Evolutionary conservation across 2,888 invertebrate genomes (phyloP).

Genomic region (Nephrocerus scutellatus): DNA sequence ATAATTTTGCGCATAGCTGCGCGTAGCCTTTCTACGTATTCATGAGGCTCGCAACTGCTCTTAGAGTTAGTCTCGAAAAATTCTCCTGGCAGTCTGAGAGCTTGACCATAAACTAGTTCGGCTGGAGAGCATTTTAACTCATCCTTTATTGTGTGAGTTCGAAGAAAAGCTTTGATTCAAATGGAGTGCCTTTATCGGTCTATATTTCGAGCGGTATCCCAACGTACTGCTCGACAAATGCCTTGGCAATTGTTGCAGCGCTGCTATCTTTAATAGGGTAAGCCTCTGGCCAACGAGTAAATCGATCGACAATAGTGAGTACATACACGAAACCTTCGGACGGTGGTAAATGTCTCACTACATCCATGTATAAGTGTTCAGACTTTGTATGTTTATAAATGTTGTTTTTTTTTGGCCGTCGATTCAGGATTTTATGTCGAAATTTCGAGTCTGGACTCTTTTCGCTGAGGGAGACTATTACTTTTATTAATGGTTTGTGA

Average conservation of each 20-base stretch:
- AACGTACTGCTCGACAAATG: constrained; percentile 6
- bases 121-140: constrained; percentile 8
- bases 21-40: constrained; percentile 1
- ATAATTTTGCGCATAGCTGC: constrained; percentile 2
- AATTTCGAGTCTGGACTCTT: no score
- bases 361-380: constrained; percentile 10
- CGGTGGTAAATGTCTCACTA: constrained; percentile 5
- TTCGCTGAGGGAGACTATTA: no score
- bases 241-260: constrained; percentile 9
- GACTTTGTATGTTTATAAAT: no score
- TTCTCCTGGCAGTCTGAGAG: no score
- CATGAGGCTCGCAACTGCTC: not conserved
- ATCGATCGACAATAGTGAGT: constrained; percentile 6
- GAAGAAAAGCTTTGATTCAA: constrained; percentile 10
- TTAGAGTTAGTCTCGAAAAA: not conserved
- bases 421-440: no score
- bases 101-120: no score
- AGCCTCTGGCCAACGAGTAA: constrained; percentile 10
- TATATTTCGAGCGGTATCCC: constrained; percentile 8
- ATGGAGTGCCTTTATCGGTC: constrained; percentile 8
- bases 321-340: constrained; percentile 6
- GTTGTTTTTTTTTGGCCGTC: no score
- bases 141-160: constrained; percentile 4
- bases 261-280: constrained; percentile 7
- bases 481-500: no score